Evolutionary conservation across 2,797 vertebrate genomes (phyloP), one percentile per base, ranked within the genome.

Genomic region (Phoeniculus purpureus): DNA sequence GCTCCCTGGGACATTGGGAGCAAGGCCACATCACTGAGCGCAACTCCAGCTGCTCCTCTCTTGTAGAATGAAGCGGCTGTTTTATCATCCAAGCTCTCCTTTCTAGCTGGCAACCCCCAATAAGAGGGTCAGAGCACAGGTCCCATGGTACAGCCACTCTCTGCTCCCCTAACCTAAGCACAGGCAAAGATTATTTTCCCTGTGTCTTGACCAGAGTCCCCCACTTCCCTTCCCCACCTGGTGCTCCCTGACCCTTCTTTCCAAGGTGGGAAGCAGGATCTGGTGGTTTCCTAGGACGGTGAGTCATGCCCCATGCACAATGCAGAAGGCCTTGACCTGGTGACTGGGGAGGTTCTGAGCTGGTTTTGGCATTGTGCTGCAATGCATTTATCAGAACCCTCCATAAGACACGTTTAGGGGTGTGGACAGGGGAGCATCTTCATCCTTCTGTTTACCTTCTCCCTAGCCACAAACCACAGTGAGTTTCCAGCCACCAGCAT

Each of bases 121-220:
- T 3, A 20, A 51, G 10, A 56, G 31, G 54, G 15, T 56, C 29
- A 67, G 84, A 75, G 47, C 50, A 21, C 32, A 59, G 12, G n/a
- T 67, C 18, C 19, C 25, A 1, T 0, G 1, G 77, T 74, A 23
- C 20, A 54, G 60, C 56, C 4, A 0, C 40, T 78, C 47, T 32
- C 62, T 45, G 55, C 32, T 84, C 25, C 66, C 55, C 23, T 65
- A 16, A 61, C 43, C 16, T n/a, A 18, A 51, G 73, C 61, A 43
- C 55, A 66, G 27, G 13, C 26, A 10, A n/a, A 13, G 7, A 14
- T 37, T 40, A 7, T 85, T 92, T 73, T 37, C 18, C 32, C 64
- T 7, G 1, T 34, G 17, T 40, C 20, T 32, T 87, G 29, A 40
- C 52, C 19, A 47, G 27, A 6, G 3, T 58, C 48, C 22, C 11